Conservation (phyloP, 2,113 vertebrate genomes). For the Rhizomys pruinosus region DNA sequence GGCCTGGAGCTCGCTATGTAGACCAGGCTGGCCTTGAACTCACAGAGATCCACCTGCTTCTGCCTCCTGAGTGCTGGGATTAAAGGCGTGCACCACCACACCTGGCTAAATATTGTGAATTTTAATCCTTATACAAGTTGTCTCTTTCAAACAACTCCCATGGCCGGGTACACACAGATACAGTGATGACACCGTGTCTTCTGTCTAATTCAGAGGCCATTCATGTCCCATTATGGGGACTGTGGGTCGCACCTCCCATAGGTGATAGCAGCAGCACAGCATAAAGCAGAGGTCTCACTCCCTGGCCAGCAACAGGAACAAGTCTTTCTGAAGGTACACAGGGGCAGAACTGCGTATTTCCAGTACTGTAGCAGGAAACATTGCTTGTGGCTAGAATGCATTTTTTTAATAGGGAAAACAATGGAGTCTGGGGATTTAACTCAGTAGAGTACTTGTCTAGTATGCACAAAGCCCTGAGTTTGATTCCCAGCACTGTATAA, state of each 20-base stretch:
- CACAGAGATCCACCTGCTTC: too few relatives aligned
- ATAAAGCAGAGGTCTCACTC: neutral
- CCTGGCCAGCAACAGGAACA: neutral
- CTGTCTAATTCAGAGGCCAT: neutral
- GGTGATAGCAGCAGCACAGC: neutral
- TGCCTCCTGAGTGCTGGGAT: too few relatives aligned
- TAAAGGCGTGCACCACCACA: too few relatives aligned
- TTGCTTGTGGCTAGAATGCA: neutral
- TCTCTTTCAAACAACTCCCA: neutral
- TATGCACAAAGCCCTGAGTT: neutral
- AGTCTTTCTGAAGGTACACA: neutral
- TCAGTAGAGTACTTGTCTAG: neutral
- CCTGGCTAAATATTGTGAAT: too few relatives aligned
- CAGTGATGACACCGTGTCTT: too few relatives aligned
- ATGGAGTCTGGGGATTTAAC: too few relatives aligned
- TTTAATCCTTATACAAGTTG: too few relatives aligned
- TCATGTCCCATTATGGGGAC: neutral
- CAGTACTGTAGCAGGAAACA: neutral
- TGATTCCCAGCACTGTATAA: neutral
- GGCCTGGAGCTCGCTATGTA: too few relatives aligned
- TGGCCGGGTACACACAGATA: too few relatives aligned
- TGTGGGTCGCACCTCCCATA: neutral
- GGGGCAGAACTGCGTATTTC: neutral
- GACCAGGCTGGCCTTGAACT: too few relatives aligned
- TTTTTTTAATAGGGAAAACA: too few relatives aligned